Evolutionary conservation across 2,113 vertebrate species (phyloP), one percentile per base, ranked within the genome.

Genomic region (Struthio camelus): DNA sequence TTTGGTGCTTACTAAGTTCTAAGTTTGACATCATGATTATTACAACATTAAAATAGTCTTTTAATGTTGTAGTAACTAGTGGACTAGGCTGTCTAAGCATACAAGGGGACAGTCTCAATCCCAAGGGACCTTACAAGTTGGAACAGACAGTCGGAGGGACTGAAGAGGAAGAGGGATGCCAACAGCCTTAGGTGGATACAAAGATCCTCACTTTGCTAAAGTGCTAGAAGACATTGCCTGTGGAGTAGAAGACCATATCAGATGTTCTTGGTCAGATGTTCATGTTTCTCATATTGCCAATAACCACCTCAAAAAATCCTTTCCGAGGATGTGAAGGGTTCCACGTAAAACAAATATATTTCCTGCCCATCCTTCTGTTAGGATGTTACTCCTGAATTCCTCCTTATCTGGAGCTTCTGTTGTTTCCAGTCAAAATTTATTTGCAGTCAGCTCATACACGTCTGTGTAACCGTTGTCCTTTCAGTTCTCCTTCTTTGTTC

Each of bases 221-320:
- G 20, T 22, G 3, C 2, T 58, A 38, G 34, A 65, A 71, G 42
- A 38, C 2, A 3, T 44, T 2, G 7, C 40, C 12, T 71, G n/a
- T n/a, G 20, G 12, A 77, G 44, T 11, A 18, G 27, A 50, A 80
- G 6, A 77, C 2, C 22, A 61, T 28, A 42, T 3, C 6, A 77
- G 13, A 62, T 10, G 54, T 23, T 46, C 11, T 40, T 36, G 7
- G 5, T 14, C 64, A 66, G 16, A 84, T 62, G 10, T 0, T 12
- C 28, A 22, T 1, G 0, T 28, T 62, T 77, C 27, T 69, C 11
- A 10, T 8, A 24, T 25, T 4, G 3, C 3, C 23, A 76, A 14
- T 3, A 71, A 17, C 36, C 53, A 67, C 4, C 7, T 34, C 36
- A 67, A 6, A 14, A 82, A 32, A 7, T 27, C 3, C 6, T 48